phyloP scores from a whole-genome alignment of 2,888 invertebrate genomes.

The Volucella bombylans region DNA sequence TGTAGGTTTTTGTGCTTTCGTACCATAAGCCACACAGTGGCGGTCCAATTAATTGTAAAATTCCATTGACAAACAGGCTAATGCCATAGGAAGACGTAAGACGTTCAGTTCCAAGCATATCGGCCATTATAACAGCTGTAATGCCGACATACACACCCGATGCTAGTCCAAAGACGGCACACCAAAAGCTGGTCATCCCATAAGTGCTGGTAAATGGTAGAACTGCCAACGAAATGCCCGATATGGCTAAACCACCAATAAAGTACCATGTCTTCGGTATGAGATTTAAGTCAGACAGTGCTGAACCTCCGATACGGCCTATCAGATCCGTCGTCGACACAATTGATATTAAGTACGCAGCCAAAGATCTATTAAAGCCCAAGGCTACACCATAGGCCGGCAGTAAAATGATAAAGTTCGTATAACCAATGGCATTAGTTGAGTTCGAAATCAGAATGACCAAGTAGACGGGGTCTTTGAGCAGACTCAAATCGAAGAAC shows the following conservation, averaged over 20 bases:
- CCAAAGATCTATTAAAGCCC: constrained; percentile 87
- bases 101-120: constrained; percentile 92
- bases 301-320: constrained; percentile 93
- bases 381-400: constrained; percentile 89
- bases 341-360: constrained; percentile 89
- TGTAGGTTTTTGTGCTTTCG: constrained; percentile 86
- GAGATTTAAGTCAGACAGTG: constrained; percentile 89
- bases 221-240: constrained; percentile 88
- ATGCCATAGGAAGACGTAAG: constrained; percentile 93
- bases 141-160: constrained; percentile 93
- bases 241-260: constrained; percentile 89
- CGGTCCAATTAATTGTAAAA: constrained; percentile 91
- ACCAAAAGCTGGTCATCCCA: constrained; percentile 86
- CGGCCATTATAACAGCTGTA: constrained; percentile 93
- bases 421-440: constrained; percentile 93
- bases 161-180: constrained; percentile 90
- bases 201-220: constrained; percentile 88
- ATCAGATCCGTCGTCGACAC: constrained; percentile 91
- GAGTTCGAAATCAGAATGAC: constrained; percentile 92
- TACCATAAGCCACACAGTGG: constrained; percentile 91
- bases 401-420: constrained; percentile 91
- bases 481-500: constrained; percentile 88
- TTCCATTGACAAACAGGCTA: constrained; percentile 91
- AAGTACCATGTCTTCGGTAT: constrained; percentile 93
- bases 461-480: constrained; percentile 91